Percentiles rank a stretch among this genome's conserved stretches.
These are phyloP conservation scores for Dinocampus coccinellae DNA, from an alignment of 2,888 invertebrate genomes.

Conservation along the genomic window DNA sequence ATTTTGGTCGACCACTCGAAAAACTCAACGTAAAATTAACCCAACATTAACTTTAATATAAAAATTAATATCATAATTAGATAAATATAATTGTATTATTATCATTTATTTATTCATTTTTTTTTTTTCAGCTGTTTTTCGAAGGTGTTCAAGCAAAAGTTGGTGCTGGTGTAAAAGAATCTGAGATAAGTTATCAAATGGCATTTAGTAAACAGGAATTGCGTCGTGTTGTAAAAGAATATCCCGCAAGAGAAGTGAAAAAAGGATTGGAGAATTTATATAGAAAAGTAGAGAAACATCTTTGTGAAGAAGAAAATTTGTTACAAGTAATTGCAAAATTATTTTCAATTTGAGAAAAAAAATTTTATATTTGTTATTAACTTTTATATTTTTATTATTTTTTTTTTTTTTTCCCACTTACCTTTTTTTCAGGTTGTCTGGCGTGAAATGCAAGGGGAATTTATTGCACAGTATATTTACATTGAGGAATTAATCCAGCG, in stretches of 20 bases:
- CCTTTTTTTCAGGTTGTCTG: slow-evolving; percentile 88
- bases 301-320: slow-evolving; percentile 93
- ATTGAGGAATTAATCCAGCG: slow-evolving; percentile 93
- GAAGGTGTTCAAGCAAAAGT: slow-evolving; percentile 96
- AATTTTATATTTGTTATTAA: background rate
- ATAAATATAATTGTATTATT: slow-evolving; percentile 11
- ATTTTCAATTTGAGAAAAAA: too few relatives aligned
- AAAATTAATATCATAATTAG: slow-evolving; percentile 31
- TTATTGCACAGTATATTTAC: slow-evolving; percentile 94
- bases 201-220: slow-evolving; percentile 97
- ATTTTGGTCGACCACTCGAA: slow-evolving; percentile 93
- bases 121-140: slow-evolving; percentile 84
- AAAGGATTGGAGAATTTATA: slow-evolving; percentile 93
- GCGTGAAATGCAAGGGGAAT: slow-evolving; percentile 99
- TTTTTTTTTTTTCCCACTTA: slow-evolving; percentile 28
- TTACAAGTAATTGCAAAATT: slow-evolving; percentile 80
- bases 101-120: too few relatives aligned
- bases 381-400: background rate
- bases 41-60: background rate
- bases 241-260: slow-evolving; percentile 94
- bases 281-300: slow-evolving; percentile 96
- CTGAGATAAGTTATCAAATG: slow-evolving; percentile 97
- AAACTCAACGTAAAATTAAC: slow-evolving; percentile 82
- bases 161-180: slow-evolving; percentile 93
- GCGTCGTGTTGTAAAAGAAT: slow-evolving; percentile 92